Percentiles rank a stretch among this genome's conserved stretches.
phyloP scores from a whole-genome alignment of 2,888 invertebrate species.

The Helobdella robusta region DNA sequence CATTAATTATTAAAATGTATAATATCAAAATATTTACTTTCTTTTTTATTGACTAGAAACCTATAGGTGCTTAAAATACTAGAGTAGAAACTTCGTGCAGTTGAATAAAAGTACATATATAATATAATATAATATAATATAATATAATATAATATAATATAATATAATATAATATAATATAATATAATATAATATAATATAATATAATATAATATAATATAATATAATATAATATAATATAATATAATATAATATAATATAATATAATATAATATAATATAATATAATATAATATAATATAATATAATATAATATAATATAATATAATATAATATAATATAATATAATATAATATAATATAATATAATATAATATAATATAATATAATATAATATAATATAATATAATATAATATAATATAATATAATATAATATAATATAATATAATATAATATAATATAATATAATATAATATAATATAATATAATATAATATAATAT shows the following conservation, averaged over 20 bases:
- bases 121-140: neutral
- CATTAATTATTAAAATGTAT: too few species aligned
- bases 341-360: neutral
- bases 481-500: too few species aligned
- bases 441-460: too few species aligned
- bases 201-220: neutral
- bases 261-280: neutral
- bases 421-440: too few species aligned
- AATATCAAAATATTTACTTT: too few species aligned
- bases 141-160: neutral
- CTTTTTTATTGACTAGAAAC: too few species aligned
- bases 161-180: neutral
- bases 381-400: too few species aligned
- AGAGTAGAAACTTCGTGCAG: too few species aligned
- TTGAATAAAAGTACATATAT: too few species aligned
- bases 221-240: neutral
- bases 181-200: neutral
- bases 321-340: neutral
- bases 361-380: neutral
- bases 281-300: neutral
- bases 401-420: too few species aligned
- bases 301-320: neutral
- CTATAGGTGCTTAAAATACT: too few species aligned
- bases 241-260: neutral
- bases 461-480: too few species aligned